These are phyloP conservation scores for Opisthograptis luteolata DNA, from an alignment of 2,888 invertebrate genomes.

Conservation along the genomic window DNA sequence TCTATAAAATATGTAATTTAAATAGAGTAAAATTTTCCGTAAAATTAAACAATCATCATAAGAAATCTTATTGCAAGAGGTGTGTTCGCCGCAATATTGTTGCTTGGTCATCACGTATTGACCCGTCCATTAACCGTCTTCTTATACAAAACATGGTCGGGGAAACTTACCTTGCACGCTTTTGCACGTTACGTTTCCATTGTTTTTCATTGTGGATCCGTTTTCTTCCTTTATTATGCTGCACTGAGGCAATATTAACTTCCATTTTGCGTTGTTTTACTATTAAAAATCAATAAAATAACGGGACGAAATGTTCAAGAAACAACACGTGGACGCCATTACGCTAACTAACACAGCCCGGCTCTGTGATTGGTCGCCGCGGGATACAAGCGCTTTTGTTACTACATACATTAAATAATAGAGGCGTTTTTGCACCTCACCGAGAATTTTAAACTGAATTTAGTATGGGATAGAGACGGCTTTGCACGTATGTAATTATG, in stretches of 20 bases:
- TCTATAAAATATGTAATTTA: too few species aligned
- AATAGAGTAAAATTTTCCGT: too few species aligned
- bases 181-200: not conserved
- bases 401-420: not conserved
- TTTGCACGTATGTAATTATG: too few species aligned
- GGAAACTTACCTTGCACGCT: not conserved
- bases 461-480: not conserved
- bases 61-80: too few species aligned
- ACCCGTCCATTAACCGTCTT: not conserved
- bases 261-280: not conserved
- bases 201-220: not conserved
- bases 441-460: not conserved
- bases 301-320: not conserved
- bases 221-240: not conserved
- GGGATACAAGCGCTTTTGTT: not conserved
- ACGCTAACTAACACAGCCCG: not conserved
- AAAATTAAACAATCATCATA: too few species aligned
- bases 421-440: not conserved
- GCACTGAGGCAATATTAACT: not conserved
- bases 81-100: not conserved
- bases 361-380: not conserved
- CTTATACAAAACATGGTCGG: not conserved
- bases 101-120: not conserved
- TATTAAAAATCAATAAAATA: not conserved
- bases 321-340: not conserved